Base-by-base conservation (phyloP, 2,797 vertebrate genomes). In the Myripristis murdjan region DNA sequence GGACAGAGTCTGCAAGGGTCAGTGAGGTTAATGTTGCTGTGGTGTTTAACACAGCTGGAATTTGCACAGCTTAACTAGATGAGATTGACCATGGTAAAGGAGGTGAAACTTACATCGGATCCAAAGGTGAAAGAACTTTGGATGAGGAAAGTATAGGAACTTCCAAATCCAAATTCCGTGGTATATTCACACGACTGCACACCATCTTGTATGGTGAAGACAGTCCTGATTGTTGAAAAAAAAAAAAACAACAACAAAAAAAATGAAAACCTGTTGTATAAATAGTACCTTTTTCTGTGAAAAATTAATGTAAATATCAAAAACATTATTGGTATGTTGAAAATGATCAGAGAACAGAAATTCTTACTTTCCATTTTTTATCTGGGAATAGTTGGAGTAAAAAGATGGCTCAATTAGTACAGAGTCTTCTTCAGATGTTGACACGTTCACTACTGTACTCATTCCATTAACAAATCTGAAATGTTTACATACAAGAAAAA, bases 81-180 rank as follows among this genome's bases (percentile, higher is more conserved):
- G 47, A 22, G n/a, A 49, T 22, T 22, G 9, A 41, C 8, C 3
- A 46, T 12, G 46, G 37, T 2, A 52, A 10, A 75, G 33, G 26
- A 6, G 16, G 20, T 48, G 11, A 66, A 47, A 92, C 93, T 81
- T 81, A 95, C 94, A 73, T 81, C 73, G 0, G 57, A 0, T 28
- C 64, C 80, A 58, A 91, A 86, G 18, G 4, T 64, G 49, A 94
- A 67, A 9, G 31, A 70, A 55, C 70, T 90, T 43, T 89, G 64
- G 26, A 98, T 83, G 18, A 97, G 65, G 67, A 96, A 92, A 0
- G 95, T 97, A 37, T 91, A 96, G 1, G 95, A 96, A 75, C 95
- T 92, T 43, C 97, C 97, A 68, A 94, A 97, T 71, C 91, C 94
- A 81, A 98, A 93, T 1, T 62, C 0, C 2, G 9, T 46, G 39